Evolutionary conservation across 2,888 invertebrate species (phyloP), one percentile per base, ranked within the genome.

Genomic region (Allophyes oxyacanthae): DNA sequence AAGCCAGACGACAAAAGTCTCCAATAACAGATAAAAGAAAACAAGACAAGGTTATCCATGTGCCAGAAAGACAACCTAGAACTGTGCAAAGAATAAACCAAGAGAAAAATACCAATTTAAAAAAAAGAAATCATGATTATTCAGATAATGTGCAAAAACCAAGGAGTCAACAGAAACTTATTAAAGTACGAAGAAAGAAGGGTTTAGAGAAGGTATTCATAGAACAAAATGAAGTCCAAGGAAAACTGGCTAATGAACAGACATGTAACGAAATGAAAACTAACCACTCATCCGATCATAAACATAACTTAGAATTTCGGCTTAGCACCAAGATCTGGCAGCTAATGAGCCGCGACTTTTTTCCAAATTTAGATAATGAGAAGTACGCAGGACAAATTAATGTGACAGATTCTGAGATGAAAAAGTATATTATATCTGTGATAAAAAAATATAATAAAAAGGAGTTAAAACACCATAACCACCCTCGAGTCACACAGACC

Each of bases 391-490:
- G 45, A 0, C 32, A 51, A 49, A 34, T 49, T 15, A 42, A 51
- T 8, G 28, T 51, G 2, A 49, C 54, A 2, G 49, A 65, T 36
- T 42, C 58, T 8, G 43, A 49, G 28, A 45, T 55, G 42, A 63
- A 55, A 26, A 50, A 32, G 6, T 32, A 63, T 26, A 65, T 58
- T 26, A 48, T 59, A 44, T 51, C 58, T 25, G 59, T 59, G 11
- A 49, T 64, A 11, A 48, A 26, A 26, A 55, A 55, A 36, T 52
- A 49, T 25, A 61, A 61, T 33, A 61, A 42, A 34, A 58, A 49
- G 8, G 49, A 52, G 25, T 11, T 49, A 26, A 58, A 34, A 48
- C 34, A 33, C 28, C 14, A 11, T 37, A 43, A 33, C 34, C 28
- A 46, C n/a, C 50, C 46, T 14, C 14, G 10, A 0, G 43, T 41